phyloP scores from a whole-genome alignment of 2,797 vertebrate genomes.

The Aeoliscus strigatus region DNA sequence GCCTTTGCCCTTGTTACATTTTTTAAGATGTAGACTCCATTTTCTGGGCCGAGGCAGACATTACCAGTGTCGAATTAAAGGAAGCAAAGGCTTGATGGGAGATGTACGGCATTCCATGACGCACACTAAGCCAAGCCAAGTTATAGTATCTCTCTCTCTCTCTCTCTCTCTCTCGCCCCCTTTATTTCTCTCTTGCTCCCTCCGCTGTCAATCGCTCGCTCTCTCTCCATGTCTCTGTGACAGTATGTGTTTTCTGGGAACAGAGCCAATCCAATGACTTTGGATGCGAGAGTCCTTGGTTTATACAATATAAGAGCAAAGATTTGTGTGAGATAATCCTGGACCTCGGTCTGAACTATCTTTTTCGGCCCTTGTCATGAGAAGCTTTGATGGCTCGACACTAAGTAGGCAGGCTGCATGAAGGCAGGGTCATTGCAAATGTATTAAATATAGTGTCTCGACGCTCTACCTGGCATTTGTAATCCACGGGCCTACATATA shows the following conservation, averaged over 20 bases:
- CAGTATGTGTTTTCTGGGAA: conserved; percentile 68
- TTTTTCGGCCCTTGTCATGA: conserved; percentile 65
- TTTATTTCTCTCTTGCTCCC: conserved; percentile 29
- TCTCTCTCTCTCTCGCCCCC: too few relatives aligned
- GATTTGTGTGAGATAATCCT: conserved; percentile 77
- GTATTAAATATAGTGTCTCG: conserved; percentile 73
- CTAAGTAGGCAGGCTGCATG: conserved; percentile 71
- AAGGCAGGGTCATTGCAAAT: conserved; percentile 69
- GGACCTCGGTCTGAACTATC: conserved; percentile 69
- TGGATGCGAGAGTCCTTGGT: conserved; percentile 77
- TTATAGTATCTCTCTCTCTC: conserved; percentile 50
- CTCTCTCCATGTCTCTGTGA: conserved; percentile 50
- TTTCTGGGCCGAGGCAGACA: conserved; percentile 30
- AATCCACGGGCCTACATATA: conserved; percentile 75
- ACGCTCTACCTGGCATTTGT: conserved; percentile 70
- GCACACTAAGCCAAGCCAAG: conserved; percentile 55
- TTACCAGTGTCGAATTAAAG: conserved; percentile 38
- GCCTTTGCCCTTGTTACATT: conserved; percentile 51
- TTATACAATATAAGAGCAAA: conserved; percentile 72
- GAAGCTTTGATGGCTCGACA: conserved; percentile 69
- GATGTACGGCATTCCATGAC: conserved; percentile 53
- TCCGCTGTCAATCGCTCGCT: conserved; percentile 48
- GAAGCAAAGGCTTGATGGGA: conserved; percentile 45
- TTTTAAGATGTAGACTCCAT: conserved; percentile 38
- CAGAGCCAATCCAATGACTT: conserved; percentile 74